Percentiles rank a stretch among this genome's conserved stretches.
phyloP scores from a whole-genome alignment of 2,113 vertebrate species.

The Synodontis membranacea region DNA sequence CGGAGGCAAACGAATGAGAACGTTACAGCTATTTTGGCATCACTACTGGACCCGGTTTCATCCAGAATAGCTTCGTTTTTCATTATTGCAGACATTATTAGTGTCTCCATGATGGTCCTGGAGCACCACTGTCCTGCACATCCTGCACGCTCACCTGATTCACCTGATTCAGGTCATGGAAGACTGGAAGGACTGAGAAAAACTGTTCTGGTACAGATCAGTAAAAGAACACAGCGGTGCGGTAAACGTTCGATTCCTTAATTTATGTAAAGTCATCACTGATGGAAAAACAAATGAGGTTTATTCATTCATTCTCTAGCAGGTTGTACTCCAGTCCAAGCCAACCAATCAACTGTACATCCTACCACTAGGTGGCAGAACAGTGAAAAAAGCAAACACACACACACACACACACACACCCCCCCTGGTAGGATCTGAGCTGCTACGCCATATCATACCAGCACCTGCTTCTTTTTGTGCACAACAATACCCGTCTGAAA shows the following conservation, averaged over 20 bases:
- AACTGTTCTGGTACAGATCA: background rate
- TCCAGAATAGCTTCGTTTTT: no score
- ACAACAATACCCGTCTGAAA: background rate
- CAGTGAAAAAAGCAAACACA: background rate
- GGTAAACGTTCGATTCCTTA: no score
- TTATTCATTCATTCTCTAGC: background rate
- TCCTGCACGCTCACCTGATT: background rate
- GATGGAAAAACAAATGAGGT: background rate
- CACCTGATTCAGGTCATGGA: background rate
- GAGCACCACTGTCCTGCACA: no score
- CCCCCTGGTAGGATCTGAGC: background rate
- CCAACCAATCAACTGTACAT: background rate
- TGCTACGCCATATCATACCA: background rate
- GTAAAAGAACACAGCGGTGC: background rate
- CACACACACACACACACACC: background rate
- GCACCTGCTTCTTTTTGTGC: background rate
- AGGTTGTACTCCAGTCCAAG: background rate
- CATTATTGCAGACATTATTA: no score
- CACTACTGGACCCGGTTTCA: no score
- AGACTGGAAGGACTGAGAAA: background rate
- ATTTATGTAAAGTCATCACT: background rate
- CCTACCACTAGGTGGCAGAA: slow-evolving; percentile 29
- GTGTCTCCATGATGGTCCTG: no score
- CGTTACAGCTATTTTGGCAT: no score
- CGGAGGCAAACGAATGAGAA: no score